These are phyloP conservation scores for Condylura cristata DNA, from an alignment of 2,113 vertebrate species.

Conservation along the genomic window DNA sequence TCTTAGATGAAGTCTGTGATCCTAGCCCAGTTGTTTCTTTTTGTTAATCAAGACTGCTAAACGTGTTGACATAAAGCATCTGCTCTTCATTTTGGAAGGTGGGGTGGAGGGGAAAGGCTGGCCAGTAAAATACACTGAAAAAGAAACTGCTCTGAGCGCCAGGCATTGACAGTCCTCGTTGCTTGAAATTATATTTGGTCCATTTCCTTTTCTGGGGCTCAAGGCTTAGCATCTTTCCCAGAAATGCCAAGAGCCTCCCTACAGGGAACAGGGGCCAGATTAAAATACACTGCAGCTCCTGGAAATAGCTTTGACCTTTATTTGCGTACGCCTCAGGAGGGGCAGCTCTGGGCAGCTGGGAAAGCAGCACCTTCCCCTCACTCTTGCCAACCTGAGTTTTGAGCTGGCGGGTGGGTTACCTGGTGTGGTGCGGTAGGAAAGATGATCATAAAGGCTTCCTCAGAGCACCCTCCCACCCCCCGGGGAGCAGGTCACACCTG, in stretches of 20 bases:
- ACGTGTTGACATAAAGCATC: not conserved
- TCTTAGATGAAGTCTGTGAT: not conserved
- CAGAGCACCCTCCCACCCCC: no score
- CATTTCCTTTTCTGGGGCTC: not conserved
- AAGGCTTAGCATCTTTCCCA: not conserved
- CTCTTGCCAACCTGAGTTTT: not conserved
- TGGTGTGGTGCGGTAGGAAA: not conserved
- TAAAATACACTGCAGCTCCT: not conserved
- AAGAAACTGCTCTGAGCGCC: not conserved
- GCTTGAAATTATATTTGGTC: not conserved
- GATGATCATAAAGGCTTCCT: no score
- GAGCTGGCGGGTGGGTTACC: not conserved
- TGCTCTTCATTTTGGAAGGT: not conserved
- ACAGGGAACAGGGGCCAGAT: not conserved
- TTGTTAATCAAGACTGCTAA: not conserved
- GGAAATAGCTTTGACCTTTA: constrained; percentile 56
- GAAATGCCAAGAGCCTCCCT: not conserved
- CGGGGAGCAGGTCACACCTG: not conserved
- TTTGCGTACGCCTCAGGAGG: constrained; percentile 6
- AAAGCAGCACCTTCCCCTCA: not conserved
- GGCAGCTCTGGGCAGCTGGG: not conserved
- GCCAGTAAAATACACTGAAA: not conserved
- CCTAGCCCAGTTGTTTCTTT: not conserved
- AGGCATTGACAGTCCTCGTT: not conserved
- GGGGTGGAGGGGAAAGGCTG: not conserved